These are phyloP conservation scores for Rhopilema esculentum DNA, from an alignment of 30 jellyfish, hydroid and myxozoan species.

Conservation along the genomic window DNA sequence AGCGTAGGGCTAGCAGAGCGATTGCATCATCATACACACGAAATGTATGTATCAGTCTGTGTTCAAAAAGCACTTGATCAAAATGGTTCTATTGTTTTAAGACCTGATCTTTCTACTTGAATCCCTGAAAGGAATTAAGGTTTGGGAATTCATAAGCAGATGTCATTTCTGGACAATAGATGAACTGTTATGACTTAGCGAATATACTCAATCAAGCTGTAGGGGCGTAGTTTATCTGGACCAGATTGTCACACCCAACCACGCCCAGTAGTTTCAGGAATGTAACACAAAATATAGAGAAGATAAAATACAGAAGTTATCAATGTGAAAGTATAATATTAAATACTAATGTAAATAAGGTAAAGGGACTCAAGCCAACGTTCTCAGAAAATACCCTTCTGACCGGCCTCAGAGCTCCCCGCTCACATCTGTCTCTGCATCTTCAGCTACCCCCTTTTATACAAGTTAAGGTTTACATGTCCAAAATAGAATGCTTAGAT, in stretches of 20 bases:
- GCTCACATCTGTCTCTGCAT: conserved; percentile 16
- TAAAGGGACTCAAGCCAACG: conserved; percentile 11
- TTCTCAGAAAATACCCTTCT: conserved; percentile 17
- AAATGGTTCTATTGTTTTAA: too few relatives aligned
- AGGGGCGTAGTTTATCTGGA: too few relatives aligned
- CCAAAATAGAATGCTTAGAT: conserved; percentile 10
- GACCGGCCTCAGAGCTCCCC: conserved; percentile 27
- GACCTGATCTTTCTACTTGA: too few relatives aligned
- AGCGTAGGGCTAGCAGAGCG: conserved; percentile 88
- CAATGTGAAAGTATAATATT: neutral
- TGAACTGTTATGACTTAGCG: too few relatives aligned
- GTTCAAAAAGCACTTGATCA: too few relatives aligned
- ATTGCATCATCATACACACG: conserved; percentile 48
- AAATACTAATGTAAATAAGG: conserved; percentile 1
- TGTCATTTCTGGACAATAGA: too few relatives aligned
- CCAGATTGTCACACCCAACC: conserved; percentile 30
- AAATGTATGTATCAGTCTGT: conserved; percentile 63
- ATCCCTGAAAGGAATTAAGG: too few relatives aligned
- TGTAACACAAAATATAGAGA: conserved; percentile 2
- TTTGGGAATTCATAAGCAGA: too few relatives aligned
- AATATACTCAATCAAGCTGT: too few relatives aligned
- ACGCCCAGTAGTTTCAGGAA: conserved; percentile 34
- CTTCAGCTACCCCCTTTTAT: neutral
- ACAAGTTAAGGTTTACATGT: neutral
- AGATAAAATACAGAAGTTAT: neutral